Base-by-base conservation (phyloP, 2,888 invertebrate genomes). In the Syritta pipiens region DNA sequence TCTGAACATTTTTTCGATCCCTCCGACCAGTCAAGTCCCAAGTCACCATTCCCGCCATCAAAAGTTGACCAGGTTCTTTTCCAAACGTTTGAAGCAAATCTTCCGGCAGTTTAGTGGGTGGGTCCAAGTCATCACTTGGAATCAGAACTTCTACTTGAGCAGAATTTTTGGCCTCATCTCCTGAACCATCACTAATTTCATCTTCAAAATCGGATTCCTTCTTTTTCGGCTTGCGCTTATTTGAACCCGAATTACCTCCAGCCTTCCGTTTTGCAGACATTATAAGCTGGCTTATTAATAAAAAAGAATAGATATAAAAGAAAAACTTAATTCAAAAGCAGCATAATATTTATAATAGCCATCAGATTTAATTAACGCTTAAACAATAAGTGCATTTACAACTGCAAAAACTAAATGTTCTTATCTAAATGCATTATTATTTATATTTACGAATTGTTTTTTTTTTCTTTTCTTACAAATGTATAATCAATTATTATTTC, bases 21-120 rank as follows among this genome's bases (percentile, higher is more conserved):
- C 94, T 93, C 71, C 95, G 93, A 0, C 96, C 96, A 62, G 94
- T 94, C 83, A 95, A 89, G 84, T 97, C 97, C 97, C 97, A 97
- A 84, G 97, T 96, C 0, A 96, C 94, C 83, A 95, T 92, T 1
- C 97, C 97, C 82, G 95, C 93, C 81, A 97, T 92, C 84, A 97
- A 85, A 71, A 97, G 89, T 60, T 93, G 91, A 4, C 96, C 96
- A 0, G 94, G 91, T 0, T 92, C 90, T 86, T 93, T 93, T 84
- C 92, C 92, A 83, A 93, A 90, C 0, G 92, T 90, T 76, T 91
- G 90, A 59, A 94, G 87, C 46, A 94, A 87, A 85, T 93, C 93
- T 86, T 93, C 92, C 5, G 93, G 93, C 77, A 94, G 86, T 85
- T 93, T 93, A 5, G 90, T 89, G 3, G 90, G 90, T 9, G 92